Percentiles rank a stretch among this genome's conserved stretches.
phyloP scores from a whole-genome alignment of 1,140 invertebrate species.

The Pseudachorutes palmiensis region DNA sequence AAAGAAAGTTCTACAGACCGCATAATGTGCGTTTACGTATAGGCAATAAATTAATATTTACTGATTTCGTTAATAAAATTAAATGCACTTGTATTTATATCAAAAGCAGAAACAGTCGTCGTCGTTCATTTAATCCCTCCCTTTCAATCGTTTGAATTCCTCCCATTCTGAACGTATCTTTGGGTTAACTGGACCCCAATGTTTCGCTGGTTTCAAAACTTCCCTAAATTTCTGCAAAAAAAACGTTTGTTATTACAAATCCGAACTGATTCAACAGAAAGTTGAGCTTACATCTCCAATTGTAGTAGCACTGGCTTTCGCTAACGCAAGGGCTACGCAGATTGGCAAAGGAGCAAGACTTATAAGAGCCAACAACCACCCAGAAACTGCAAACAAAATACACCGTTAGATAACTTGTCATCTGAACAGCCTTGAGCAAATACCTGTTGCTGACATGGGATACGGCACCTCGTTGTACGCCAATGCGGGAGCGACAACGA shows the following conservation, averaged over 20 bases:
- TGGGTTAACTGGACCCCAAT: constrained; percentile 21
- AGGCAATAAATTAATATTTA: too few relatives aligned
- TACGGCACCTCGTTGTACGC: constrained; percentile 43
- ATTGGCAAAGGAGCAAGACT: not conserved
- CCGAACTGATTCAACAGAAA: not conserved
- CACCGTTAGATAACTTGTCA: not conserved
- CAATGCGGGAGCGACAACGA: constrained; percentile 47
- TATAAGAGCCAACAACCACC: constrained; percentile 7
- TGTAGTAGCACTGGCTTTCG: too few relatives aligned
- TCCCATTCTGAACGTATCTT: constrained; percentile 24
- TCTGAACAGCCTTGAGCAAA: not conserved
- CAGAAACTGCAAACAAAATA: constrained; percentile 7
- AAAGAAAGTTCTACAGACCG: too few relatives aligned
- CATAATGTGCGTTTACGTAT: too few relatives aligned
- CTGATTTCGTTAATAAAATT: not conserved
- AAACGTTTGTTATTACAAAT: too few relatives aligned
- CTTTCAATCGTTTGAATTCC: not conserved
- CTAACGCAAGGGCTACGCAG: not conserved
- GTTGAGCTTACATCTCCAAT: too few relatives aligned
- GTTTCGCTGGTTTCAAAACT: not conserved
- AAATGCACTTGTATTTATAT: not conserved
- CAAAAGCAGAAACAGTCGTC: too few relatives aligned
- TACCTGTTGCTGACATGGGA: constrained; percentile 8
- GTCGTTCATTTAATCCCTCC: too few relatives aligned
- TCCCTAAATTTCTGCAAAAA: not conserved